Evolutionary conservation across 2,797 vertebrate species (phyloP).

Genomic region (Columba guinea): DNA sequence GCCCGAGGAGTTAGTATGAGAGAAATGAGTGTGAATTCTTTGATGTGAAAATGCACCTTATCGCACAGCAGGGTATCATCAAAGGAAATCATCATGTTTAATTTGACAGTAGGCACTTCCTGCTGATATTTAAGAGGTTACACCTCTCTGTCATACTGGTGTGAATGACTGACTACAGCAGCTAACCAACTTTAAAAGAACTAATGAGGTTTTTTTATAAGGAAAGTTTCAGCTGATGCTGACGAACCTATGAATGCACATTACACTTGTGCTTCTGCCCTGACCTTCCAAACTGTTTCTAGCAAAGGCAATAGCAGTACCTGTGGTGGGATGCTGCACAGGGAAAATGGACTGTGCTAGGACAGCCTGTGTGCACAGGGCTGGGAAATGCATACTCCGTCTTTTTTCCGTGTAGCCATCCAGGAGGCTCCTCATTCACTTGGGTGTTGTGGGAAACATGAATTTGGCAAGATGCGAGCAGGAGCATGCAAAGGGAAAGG

Average conservation of each 20-base stretch:
- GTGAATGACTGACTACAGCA: not conserved
- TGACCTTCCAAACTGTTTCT: not conserved
- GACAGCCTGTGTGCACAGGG: not conserved
- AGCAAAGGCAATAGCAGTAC: not conserved
- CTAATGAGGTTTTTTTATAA: not conserved
- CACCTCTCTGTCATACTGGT: not conserved
- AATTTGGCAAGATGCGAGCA: not conserved
- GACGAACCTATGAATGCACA: no score
- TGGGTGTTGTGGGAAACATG: not conserved
- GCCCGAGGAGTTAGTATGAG: accelerated
- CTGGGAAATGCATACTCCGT: not conserved
- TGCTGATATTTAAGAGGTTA: not conserved
- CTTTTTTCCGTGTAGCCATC: no score
- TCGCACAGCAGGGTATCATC: accelerated
- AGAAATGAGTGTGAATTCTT: not conserved
- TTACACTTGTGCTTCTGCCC: no score
- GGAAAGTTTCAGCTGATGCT: not conserved
- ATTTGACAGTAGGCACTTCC: not conserved
- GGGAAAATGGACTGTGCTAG: no score
- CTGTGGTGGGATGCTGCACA: no score
- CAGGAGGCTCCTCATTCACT: not conserved
- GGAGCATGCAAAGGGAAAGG: not conserved
- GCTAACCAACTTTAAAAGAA: not conserved
- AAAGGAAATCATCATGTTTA: accelerated
- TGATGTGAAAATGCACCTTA: not conserved